These are phyloP conservation scores for Bombus confusus DNA, from an alignment of 1,140 invertebrate genomes.

Conservation along the genomic window DNA sequence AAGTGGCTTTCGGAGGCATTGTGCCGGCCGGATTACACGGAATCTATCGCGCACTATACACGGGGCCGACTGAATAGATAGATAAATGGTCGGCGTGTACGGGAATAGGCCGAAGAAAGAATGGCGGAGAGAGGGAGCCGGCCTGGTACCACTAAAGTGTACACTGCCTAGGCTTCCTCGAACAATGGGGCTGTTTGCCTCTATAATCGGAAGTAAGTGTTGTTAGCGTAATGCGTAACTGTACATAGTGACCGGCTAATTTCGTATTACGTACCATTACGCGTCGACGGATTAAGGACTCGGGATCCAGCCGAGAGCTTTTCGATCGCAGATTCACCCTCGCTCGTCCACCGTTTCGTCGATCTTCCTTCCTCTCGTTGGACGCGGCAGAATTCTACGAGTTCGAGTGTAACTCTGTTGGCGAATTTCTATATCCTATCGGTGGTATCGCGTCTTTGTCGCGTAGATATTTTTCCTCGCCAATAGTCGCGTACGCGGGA, in stretches of 20 bases:
- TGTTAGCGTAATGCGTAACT: conserved; percentile 80
- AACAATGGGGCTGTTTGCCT: conserved; percentile 67
- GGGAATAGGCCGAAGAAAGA: conserved; percentile 53
- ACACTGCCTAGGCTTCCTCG: conserved; percentile 52
- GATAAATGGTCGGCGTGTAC: conserved; percentile 65
- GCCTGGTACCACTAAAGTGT: conserved; percentile 55
- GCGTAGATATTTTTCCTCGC: too few species aligned
- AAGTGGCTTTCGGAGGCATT: conserved; percentile 57
- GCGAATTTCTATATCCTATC: too few species aligned
- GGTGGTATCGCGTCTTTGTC: fast-evolving
- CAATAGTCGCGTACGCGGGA: too few species aligned
- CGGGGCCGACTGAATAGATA: conserved; percentile 65
- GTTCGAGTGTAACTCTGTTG: too few species aligned
- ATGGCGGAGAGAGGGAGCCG: background rate
- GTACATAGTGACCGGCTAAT: conserved; percentile 77
- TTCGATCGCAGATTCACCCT: background rate
- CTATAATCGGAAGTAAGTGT: conserved; percentile 80
- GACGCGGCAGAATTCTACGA: too few species aligned
- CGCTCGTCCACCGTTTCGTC: background rate
- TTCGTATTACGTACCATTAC: conserved; percentile 72
- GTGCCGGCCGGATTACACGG: conserved; percentile 67
- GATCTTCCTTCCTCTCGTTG: background rate
- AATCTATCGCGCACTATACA: conserved; percentile 72
- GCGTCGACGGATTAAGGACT: conserved; percentile 64
- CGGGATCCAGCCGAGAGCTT: conserved; percentile 21